Evolutionary conservation across 2,797 vertebrate species (phyloP).

Genomic region (Carduelis carduelis): DNA sequence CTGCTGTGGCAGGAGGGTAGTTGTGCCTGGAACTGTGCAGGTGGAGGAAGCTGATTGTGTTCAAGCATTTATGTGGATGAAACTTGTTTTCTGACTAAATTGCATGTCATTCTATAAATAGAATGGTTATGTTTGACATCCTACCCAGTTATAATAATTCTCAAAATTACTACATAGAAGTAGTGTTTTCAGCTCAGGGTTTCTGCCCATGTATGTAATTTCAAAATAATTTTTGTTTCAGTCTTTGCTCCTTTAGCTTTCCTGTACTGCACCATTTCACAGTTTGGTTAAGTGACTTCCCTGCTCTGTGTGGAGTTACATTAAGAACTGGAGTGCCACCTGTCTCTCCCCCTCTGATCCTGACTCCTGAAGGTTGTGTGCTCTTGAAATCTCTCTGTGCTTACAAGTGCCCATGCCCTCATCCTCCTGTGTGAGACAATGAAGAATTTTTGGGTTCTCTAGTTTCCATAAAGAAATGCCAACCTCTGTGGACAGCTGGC

Average conservation of each 20-base stretch:
- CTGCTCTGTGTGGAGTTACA: neutral
- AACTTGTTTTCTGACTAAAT: slow-evolving; percentile 31
- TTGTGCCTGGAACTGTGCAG: neutral
- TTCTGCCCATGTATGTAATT: neutral
- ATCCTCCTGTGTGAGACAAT: neutral
- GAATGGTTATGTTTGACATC: slow-evolving; percentile 7
- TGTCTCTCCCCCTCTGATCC: neutral
- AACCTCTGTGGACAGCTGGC: neutral
- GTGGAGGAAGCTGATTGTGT: neutral
- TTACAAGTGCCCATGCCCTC: neutral
- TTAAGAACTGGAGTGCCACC: neutral
- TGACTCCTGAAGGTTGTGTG: neutral
- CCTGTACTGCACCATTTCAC: neutral
- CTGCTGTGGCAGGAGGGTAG: neutral
- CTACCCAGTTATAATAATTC: slow-evolving; percentile 3
- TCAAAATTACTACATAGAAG: slow-evolving; percentile 32
- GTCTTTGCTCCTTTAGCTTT: neutral
- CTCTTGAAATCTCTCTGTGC: neutral
- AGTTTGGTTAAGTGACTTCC: neutral
- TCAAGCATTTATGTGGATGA: neutral
- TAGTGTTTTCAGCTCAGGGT: neutral
- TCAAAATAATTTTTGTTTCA: neutral
- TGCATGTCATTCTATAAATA: slow-evolving; percentile 1
- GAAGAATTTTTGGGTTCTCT: neutral
- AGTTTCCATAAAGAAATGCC: neutral